These are phyloP conservation scores for Sylvia borin DNA, from an alignment of 2,797 vertebrate species.

Conservation along the genomic window DNA sequence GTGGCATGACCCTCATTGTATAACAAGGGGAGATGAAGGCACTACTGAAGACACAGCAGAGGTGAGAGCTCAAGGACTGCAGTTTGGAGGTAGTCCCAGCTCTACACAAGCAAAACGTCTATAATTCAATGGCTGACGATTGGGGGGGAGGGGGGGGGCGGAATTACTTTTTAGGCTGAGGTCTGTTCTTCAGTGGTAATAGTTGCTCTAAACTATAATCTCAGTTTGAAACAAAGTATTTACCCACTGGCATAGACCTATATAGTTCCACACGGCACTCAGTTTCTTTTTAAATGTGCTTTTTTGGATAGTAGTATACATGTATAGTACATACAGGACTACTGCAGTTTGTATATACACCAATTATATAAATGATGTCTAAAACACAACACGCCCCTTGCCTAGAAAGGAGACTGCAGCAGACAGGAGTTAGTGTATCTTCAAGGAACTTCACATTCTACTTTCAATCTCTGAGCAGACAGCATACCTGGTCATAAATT, in stretches of 20 bases:
- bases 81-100: not conserved
- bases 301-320: not conserved
- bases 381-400: not conserved
- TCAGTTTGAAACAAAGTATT: not conserved
- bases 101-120: not conserved
- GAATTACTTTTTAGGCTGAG: not conserved
- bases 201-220: not conserved
- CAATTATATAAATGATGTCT: not conserved
- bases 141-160: not conserved
- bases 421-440: not conserved
- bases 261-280: not conserved
- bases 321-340: not conserved
- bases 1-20: not conserved
- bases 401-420: not conserved
- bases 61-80: not conserved
- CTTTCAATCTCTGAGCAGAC: not conserved
- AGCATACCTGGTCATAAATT: not conserved
- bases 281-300: conserved; percentile 1
- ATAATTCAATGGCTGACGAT: accelerated
- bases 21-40: not conserved
- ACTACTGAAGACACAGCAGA: not conserved
- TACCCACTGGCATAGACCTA: too few species aligned
- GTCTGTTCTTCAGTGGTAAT: not conserved
- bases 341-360: not conserved
- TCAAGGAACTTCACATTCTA: not conserved